A percentile compares a stretch with the other conserved stretches of the same genome.
Conservation (phyloP, 2,888 invertebrate species). For the Drepana falcataria region DNA sequence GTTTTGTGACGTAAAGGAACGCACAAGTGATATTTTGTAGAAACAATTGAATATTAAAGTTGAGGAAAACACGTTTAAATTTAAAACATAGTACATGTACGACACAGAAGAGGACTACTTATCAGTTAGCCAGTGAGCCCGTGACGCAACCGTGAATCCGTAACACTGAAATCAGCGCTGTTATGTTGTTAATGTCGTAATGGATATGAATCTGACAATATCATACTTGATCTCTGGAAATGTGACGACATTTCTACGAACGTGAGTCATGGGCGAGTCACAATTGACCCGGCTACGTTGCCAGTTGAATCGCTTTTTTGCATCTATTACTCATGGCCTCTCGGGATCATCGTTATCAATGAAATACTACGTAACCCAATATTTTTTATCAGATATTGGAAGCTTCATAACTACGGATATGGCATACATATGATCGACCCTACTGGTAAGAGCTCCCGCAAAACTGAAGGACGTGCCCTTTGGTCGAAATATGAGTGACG, state of each 20-base stretch:
- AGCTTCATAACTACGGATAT: no score
- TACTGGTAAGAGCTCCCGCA: not conserved
- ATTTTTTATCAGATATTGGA: no score
- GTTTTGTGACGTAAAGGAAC: no score
- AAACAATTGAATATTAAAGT: no score
- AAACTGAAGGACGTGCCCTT: no score
- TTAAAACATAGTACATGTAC: no score
- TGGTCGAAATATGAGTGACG: no score
- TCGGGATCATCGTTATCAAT: slow-evolving; percentile 54
- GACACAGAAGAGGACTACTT: no score
- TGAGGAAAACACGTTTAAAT: no score
- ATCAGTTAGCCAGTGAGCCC: not conserved
- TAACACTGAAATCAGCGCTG: slow-evolving; percentile 39
- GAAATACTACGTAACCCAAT: slow-evolving; percentile 36
- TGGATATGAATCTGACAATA: slow-evolving; percentile 17
- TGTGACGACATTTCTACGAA: slow-evolving; percentile 62
- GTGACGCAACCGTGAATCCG: slow-evolving; percentile 1
- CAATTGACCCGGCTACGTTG: slow-evolving; percentile 45
- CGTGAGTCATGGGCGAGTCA: slow-evolving; percentile 49
- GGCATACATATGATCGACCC: slow-evolving; percentile 9
- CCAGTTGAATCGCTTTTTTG: slow-evolving; percentile 50
- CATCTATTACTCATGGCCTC: slow-evolving; percentile 54
- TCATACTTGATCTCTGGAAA: slow-evolving; percentile 42
- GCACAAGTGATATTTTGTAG: no score
- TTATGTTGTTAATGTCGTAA: slow-evolving; percentile 24